Percentiles rank a stretch among this genome's conserved stretches.
phyloP scores from a whole-genome alignment of 2,888 invertebrate species.

The Diploptera punctata region DNA sequence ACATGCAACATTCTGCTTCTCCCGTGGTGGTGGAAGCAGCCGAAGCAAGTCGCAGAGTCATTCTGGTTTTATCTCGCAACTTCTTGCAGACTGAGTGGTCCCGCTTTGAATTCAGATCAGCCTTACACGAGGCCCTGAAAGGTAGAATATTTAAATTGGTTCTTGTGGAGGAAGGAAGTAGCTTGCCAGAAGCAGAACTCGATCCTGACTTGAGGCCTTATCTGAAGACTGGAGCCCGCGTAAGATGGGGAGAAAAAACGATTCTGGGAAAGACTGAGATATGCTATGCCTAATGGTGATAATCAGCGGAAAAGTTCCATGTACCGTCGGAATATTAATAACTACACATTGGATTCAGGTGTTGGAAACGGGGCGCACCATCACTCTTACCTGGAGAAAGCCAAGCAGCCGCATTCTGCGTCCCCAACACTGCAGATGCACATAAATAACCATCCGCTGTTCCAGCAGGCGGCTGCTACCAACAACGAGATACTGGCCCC shows the following conservation, averaged over 20 bases:
- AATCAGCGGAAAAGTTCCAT: conserved; percentile 59
- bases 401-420: conserved; percentile 42
- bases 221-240: conserved; percentile 83
- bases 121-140: conserved; percentile 86
- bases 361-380: conserved; percentile 59
- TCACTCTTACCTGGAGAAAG: conserved; percentile 50
- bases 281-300: conserved; percentile 82
- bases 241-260: conserved; percentile 88
- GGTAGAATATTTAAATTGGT: conserved; percentile 86
- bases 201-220: conserved; percentile 89
- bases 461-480: conserved; percentile 51
- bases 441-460: conserved; percentile 50
- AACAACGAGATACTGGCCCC: conserved; percentile 51
- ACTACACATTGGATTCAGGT: conserved; percentile 77
- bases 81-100: conserved; percentile 95
- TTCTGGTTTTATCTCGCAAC: conserved; percentile 86
- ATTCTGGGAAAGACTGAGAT: conserved; percentile 93
- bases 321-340: conserved; percentile 83
- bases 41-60: conserved; percentile 84
- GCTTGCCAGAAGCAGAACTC: conserved; percentile 80
- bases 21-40: conserved; percentile 86
- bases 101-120: conserved; percentile 87
- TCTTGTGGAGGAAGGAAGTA: conserved; percentile 85
- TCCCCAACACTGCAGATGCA: conserved; percentile 50
- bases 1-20: conserved; percentile 61